Conservation (phyloP, 2,797 vertebrate species). For the Odontamblyopus lacepedii region DNA sequence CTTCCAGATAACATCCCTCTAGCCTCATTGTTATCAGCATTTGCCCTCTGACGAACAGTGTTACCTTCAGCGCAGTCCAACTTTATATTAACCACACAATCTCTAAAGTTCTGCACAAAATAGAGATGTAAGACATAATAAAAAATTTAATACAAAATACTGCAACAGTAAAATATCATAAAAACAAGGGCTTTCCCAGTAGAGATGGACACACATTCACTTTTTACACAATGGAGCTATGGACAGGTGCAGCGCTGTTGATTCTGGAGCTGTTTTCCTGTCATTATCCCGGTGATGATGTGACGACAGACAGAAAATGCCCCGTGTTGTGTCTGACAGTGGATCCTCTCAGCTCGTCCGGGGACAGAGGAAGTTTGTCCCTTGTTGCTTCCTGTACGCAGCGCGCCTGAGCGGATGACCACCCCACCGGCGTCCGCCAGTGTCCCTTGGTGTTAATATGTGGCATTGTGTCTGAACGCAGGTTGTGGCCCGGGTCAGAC, state of each 20-base stretch:
- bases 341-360: constrained; percentile 14
- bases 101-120: too few species aligned
- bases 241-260: constrained; percentile 65
- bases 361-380: constrained; percentile 58
- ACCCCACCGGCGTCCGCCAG: constrained; percentile 21
- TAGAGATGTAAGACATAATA: too few species aligned
- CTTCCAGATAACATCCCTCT: constrained; percentile 13
- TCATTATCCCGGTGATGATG: constrained; percentile 43
- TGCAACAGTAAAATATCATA: too few species aligned
- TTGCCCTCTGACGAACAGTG: constrained; percentile 8
- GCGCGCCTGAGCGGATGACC: constrained; percentile 45
- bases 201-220: constrained; percentile 36
- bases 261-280: constrained; percentile 57
- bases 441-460: constrained; percentile 23
- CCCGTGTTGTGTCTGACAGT: constrained; percentile 67
- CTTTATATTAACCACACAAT: too few species aligned
- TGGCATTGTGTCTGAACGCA: constrained; percentile 47
- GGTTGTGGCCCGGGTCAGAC: constrained; percentile 46
- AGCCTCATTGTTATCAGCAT: constrained; percentile 28
- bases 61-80: too few species aligned
- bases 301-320: constrained; percentile 56
- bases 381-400: constrained; percentile 56
- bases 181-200: neutral
- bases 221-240: constrained; percentile 35
- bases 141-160: too few species aligned